These are phyloP conservation scores for Illadopsis cleaveri DNA, from an alignment of 2,113 vertebrate genomes.

Conservation along the genomic window DNA sequence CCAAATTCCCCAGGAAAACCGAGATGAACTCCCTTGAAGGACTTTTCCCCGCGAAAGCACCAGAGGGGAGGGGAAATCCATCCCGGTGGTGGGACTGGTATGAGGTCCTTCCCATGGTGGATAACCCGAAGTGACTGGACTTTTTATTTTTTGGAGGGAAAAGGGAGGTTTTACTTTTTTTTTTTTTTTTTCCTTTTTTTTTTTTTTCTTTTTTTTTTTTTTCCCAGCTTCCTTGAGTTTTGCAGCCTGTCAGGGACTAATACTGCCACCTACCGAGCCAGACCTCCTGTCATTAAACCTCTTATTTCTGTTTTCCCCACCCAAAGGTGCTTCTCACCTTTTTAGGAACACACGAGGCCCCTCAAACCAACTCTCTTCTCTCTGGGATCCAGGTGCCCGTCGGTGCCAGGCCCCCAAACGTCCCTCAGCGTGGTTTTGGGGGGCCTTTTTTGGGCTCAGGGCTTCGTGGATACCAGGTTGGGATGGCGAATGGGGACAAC, in stretches of 20 bases:
- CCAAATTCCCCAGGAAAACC: fast-evolving
- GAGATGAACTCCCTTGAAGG: fast-evolving
- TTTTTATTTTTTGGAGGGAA: neutral
- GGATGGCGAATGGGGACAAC: neutral
- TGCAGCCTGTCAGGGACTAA: neutral
- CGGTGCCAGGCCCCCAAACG: fast-evolving
- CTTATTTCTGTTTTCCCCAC: fast-evolving
- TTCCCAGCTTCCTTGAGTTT: fast-evolving
- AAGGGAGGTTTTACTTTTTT: neutral
- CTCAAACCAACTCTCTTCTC: fast-evolving
- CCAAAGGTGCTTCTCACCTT: fast-evolving
- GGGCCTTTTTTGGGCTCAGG: neutral
- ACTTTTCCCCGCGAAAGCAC: neutral
- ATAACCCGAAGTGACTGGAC: fast-evolving
- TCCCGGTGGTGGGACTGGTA: fast-evolving
- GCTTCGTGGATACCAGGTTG: neutral
- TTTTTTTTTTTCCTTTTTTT: too few relatives aligned
- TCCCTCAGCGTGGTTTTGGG: neutral
- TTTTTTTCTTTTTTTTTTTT: too few relatives aligned
- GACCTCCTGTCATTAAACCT: fast-evolving
- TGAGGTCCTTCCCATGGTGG: fast-evolving
- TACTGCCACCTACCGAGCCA: slow-evolving; percentile 16
- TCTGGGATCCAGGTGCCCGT: neutral
- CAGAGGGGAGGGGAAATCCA: neutral
- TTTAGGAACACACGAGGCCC: fast-evolving